A percentile compares a stretch with the other conserved stretches of the same genome.
Conservation (phyloP, 92 coral and sea anemone species). For the Zoanthus sansibaricus region DNA sequence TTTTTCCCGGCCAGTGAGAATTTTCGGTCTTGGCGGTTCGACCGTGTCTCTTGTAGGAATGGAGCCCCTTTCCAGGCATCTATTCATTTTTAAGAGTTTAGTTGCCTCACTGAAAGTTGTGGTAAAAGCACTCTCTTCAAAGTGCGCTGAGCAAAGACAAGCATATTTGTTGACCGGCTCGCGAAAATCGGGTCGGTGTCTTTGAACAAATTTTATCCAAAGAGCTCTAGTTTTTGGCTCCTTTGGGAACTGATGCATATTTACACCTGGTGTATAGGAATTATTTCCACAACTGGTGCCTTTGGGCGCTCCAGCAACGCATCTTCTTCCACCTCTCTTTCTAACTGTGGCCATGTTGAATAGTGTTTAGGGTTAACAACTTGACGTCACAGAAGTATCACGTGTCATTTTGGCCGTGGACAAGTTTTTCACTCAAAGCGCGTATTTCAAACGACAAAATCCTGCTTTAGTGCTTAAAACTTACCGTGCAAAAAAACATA, state of each 20-base stretch:
- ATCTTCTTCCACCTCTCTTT: slow-evolving; percentile 10
- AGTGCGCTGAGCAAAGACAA: slow-evolving; percentile 36
- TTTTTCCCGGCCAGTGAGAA: slow-evolving; percentile 25
- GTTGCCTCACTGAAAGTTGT: slow-evolving; percentile 1
- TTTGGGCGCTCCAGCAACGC: not conserved
- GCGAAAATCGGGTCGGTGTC: slow-evolving; percentile 36
- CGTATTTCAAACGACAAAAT: not conserved
- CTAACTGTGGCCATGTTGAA: not conserved
- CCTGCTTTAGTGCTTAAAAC: not conserved
- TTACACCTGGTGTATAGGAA: not conserved
- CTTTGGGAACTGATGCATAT: slow-evolving; percentile 36
- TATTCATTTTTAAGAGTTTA: not conserved
- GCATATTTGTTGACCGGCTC: slow-evolving; percentile 35
- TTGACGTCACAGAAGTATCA: slow-evolving; percentile 44
- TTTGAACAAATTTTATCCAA: slow-evolving; percentile 43
- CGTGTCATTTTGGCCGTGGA: slow-evolving; percentile 42
- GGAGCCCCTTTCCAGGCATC: slow-evolving; percentile 17
- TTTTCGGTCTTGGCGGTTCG: slow-evolving; percentile 7
- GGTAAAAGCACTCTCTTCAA: slow-evolving; percentile 14
- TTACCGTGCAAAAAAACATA: not conserved
- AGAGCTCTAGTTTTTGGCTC: not conserved
- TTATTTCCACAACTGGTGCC: not conserved
- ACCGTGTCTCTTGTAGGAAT: slow-evolving; percentile 31
- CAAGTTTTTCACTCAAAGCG: slow-evolving; percentile 14
- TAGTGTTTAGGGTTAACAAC: slow-evolving; percentile 36